Evolutionary conservation across 2,113 vertebrate species (phyloP).

Genomic region (Lepisosteus osseus): DNA sequence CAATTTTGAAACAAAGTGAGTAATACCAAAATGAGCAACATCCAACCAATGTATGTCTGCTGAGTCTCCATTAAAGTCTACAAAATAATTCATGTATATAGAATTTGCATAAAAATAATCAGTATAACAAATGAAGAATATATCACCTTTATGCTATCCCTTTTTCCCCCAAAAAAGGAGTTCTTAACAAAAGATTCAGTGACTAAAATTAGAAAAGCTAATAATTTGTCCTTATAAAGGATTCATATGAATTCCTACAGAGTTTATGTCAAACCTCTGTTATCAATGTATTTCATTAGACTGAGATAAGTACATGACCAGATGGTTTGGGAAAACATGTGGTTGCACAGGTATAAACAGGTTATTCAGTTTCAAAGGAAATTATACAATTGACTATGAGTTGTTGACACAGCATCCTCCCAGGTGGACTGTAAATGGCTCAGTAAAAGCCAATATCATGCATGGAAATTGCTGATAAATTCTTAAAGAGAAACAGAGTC

Average conservation of each 20-base stretch:
- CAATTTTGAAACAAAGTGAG: no score
- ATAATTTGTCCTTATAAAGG: neutral
- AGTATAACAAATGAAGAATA: no score
- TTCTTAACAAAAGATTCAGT: no score
- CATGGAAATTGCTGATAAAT: slow-evolving; percentile 8
- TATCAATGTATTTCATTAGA: slow-evolving; percentile 29
- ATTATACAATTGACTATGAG: slow-evolving; percentile 34
- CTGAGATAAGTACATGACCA: slow-evolving; percentile 23
- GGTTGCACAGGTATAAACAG: slow-evolving; percentile 33
- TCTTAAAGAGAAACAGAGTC: no score
- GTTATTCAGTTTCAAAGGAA: slow-evolving; percentile 41
- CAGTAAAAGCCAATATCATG: slow-evolving; percentile 17
- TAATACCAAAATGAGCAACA: no score
- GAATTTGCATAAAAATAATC: no score
- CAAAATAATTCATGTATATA: no score
- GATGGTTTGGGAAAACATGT: slow-evolving; percentile 27
- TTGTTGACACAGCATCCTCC: slow-evolving; percentile 37
- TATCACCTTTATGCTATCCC: no score
- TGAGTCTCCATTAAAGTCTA: no score
- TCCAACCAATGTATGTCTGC: no score
- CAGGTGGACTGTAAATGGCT: slow-evolving; percentile 27
- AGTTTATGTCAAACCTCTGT: slow-evolving; percentile 14
- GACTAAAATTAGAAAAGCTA: no score
- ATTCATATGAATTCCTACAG: neutral
- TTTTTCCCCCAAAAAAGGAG: no score